Percentiles rank a stretch among this genome's conserved stretches.
Conservation (phyloP, 1,140 invertebrate genomes). For the Pantala flavescens region DNA sequence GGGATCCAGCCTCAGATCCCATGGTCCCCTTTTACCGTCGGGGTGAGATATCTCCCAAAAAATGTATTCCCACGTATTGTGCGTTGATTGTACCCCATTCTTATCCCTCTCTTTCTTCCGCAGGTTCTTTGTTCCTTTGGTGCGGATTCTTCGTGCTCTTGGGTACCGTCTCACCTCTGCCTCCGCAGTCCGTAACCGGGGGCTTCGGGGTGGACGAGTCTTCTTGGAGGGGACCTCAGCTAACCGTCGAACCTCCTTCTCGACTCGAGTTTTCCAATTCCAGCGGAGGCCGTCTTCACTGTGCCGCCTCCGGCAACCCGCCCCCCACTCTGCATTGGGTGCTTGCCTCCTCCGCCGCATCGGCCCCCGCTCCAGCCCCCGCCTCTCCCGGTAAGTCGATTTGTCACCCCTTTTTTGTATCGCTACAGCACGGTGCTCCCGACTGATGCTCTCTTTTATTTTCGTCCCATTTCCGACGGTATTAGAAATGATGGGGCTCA, state of each 20-base stretch:
- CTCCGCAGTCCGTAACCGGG: not conserved
- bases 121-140: not conserved
- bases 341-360: slow-evolving; percentile 58
- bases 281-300: slow-evolving; percentile 62
- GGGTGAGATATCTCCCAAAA: no score
- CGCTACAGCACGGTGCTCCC: no score
- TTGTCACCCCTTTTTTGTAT: no score
- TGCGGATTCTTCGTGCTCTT: not conserved
- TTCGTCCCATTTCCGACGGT: no score
- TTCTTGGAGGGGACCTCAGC: slow-evolving; percentile 52
- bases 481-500: no score
- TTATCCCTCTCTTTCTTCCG: not conserved
- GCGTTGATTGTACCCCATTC: no score
- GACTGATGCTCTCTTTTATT: no score
- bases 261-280: slow-evolving; percentile 66
- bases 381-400: not conserved
- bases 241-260: slow-evolving; percentile 62
- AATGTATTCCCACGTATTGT: no score
- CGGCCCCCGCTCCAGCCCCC: slow-evolving; percentile 36
- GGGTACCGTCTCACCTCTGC: not conserved
- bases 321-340: slow-evolving; percentile 66
- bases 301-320: slow-evolving; percentile 61
- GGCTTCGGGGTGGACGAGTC: not conserved
- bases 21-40: no score
- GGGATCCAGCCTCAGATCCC: no score